These are phyloP conservation scores for Pedicia rivosa DNA, from an alignment of 2,888 invertebrate species.

Conservation along the genomic window DNA sequence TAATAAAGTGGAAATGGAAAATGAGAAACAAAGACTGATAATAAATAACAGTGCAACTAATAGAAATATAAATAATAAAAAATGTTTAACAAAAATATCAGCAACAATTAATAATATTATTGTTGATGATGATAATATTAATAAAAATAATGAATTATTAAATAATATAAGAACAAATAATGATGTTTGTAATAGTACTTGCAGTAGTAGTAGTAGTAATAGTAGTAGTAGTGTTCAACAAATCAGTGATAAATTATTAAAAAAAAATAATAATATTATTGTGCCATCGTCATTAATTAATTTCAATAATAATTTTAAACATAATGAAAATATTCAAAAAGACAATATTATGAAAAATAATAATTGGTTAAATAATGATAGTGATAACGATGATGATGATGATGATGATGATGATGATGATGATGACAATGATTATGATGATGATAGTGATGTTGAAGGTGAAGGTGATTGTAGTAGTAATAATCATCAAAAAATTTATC, in stretches of 20 bases:
- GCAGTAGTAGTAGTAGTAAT: too few species aligned
- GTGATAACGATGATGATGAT: too few species aligned
- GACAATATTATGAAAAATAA: background rate
- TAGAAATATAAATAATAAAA: background rate
- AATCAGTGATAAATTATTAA: too few species aligned
- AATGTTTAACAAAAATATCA: background rate
- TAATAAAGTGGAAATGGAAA: background rate
- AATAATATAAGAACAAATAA: background rate
- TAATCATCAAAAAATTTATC: background rate
- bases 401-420: too few species aligned
- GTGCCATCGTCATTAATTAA: too few species aligned
- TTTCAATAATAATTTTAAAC: too few species aligned
- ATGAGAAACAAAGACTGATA: conserved; percentile 6
- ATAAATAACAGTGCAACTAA: background rate
- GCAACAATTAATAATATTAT: background rate
- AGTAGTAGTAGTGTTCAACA: too few species aligned
- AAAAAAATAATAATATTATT: too few species aligned
- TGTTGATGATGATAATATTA: background rate
- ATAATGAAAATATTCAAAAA: too few species aligned
- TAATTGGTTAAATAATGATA: background rate
- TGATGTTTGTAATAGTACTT: background rate
- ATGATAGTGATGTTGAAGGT: too few species aligned
- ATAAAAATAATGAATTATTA: background rate
- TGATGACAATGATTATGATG: too few species aligned
- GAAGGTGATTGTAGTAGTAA: background rate